These are phyloP conservation scores for Eristalis arbustorum DNA, from an alignment of 2,888 invertebrate genomes.

Conservation along the genomic window DNA sequence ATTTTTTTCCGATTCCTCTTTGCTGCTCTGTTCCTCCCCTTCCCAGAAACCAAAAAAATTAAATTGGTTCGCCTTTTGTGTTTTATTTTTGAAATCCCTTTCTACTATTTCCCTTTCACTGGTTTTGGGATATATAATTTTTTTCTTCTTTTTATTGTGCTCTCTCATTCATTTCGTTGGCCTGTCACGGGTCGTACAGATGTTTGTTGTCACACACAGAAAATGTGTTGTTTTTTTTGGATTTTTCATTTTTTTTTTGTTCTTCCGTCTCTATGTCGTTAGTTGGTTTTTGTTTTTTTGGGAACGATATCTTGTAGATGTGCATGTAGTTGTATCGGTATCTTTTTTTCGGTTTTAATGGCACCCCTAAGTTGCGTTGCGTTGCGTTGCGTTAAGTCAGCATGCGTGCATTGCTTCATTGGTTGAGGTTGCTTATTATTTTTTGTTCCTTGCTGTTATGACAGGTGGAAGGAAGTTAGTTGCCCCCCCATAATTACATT, in stretches of 20 bases:
- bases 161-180: slow-evolving; percentile 13
- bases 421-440: neutral
- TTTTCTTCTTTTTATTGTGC: too few species aligned
- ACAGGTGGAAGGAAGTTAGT: slow-evolving; percentile 29
- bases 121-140: neutral
- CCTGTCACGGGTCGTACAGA: slow-evolving; percentile 63
- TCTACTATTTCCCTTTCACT: slow-evolving; percentile 53
- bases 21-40: slow-evolving; percentile 37
- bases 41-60: neutral
- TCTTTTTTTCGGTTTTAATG: slow-evolving; percentile 9
- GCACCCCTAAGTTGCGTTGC: neutral
- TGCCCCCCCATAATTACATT: neutral
- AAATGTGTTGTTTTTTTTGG: slow-evolving; percentile 11
- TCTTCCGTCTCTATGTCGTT: slow-evolving; percentile 13
- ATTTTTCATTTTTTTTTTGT: slow-evolving; percentile 24
- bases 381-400: slow-evolving; percentile 34
- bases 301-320: neutral
- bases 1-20: slow-evolving; percentile 29
- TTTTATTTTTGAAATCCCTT: slow-evolving; percentile 63
- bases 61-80: slow-evolving; percentile 20
- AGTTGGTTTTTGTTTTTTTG: slow-evolving; percentile 21
- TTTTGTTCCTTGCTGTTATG: slow-evolving; percentile 11
- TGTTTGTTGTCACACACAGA: slow-evolving; percentile 63
- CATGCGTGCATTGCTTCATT: slow-evolving; percentile 33
- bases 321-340: slow-evolving; percentile 8